Percentiles rank a stretch among this genome's conserved stretches.
These are phyloP conservation scores for Romanogobio albipinnatus DNA, from an alignment of 2,113 vertebrate species.

Conservation along the genomic window DNA sequence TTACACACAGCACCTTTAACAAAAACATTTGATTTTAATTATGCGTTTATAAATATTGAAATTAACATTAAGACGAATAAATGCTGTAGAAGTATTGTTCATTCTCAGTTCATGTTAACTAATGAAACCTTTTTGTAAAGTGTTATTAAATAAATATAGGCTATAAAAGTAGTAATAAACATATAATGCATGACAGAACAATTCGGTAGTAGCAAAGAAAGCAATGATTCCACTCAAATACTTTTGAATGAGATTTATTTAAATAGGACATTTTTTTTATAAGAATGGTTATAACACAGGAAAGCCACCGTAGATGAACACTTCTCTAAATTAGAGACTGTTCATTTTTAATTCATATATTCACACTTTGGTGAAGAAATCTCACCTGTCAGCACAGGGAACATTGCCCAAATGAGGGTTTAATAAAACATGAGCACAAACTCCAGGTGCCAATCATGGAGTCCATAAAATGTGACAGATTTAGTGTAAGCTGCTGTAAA, in stretches of 20 bases:
- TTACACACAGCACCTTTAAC: no score
- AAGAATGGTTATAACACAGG: conserved; percentile 66
- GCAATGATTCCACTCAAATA: neutral
- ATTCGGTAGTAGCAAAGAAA: neutral
- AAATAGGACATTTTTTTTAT: conserved; percentile 64
- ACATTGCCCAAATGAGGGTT: conserved; percentile 15
- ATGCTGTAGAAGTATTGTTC: no score
- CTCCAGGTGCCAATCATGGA: neutral
- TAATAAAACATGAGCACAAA: conserved; percentile 32
- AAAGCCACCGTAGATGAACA: conserved; percentile 61
- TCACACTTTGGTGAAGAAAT: conserved; percentile 63
- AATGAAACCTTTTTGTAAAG: no score
- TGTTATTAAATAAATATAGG: no score
- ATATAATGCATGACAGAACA: neutral
- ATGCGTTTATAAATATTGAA: no score
- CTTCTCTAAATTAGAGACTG: conserved; percentile 53
- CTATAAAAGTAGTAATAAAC: neutral
- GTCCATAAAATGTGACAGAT: conserved; percentile 13
- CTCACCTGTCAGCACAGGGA: conserved; percentile 51
- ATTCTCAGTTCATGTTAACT: no score
- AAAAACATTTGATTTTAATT: no score
- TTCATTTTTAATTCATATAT: conserved; percentile 43
- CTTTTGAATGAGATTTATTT: conserved; percentile 62
- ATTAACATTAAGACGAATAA: no score
- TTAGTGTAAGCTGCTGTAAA: conserved; percentile 14